These are phyloP conservation scores for Himalopsyche tibetana DNA, from an alignment of 2,888 invertebrate genomes.

Conservation along the genomic window DNA sequence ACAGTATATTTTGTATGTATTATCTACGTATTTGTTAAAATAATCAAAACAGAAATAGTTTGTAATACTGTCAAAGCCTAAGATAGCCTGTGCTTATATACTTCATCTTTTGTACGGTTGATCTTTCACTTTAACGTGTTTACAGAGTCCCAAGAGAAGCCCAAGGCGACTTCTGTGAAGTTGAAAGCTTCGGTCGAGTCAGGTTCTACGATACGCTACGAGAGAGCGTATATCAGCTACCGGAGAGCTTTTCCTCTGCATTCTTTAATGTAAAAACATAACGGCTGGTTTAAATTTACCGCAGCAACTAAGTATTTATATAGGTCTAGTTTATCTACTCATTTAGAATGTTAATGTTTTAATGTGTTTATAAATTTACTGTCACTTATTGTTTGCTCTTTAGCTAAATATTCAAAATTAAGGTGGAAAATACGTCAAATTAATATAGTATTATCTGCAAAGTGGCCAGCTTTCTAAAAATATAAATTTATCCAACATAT, in stretches of 20 bases:
- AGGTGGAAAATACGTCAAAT: too few species aligned
- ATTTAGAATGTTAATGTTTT: too few species aligned
- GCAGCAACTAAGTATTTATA: too few species aligned
- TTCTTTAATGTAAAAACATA: background rate
- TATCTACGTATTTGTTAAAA: too few species aligned
- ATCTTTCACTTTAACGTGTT: slow-evolving; percentile 26
- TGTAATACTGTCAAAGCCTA: background rate
- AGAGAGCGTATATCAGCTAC: background rate
- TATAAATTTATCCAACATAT: too few species aligned
- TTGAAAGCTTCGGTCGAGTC: background rate
- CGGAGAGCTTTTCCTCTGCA: background rate
- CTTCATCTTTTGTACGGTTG: slow-evolving; percentile 2
- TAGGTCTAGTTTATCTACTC: too few species aligned
- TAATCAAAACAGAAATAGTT: background rate
- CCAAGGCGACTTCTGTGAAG: background rate
- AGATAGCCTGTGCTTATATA: background rate
- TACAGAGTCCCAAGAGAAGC: slow-evolving; percentile 24
- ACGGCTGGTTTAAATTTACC: background rate
- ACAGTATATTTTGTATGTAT: too few species aligned
- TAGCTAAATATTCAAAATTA: too few species aligned
- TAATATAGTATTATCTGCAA: too few species aligned
- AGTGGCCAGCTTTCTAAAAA: too few species aligned
- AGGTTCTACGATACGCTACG: background rate
- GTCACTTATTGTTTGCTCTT: too few species aligned
- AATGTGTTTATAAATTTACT: too few species aligned